phyloP scores from a whole-genome alignment of 1,140 invertebrate species.

The Sycophaga agraensis region DNA sequence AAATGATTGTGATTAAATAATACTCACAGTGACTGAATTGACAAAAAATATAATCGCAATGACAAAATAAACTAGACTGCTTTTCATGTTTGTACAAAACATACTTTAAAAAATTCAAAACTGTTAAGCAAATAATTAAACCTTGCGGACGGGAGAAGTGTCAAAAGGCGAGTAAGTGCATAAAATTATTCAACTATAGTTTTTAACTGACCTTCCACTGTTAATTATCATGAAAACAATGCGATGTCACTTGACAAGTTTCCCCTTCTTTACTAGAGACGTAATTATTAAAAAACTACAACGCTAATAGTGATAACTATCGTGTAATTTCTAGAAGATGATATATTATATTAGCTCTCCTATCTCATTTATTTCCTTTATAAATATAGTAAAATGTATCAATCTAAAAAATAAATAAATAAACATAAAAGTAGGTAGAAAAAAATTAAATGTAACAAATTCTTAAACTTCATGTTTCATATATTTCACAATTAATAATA shows the following conservation, averaged over 20 bases:
- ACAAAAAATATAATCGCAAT: background rate
- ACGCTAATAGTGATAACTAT: too few relatives aligned
- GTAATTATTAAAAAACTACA: too few relatives aligned
- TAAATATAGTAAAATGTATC: too few relatives aligned
- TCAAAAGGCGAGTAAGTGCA: background rate
- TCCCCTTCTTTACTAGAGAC: background rate
- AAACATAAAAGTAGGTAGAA: too few relatives aligned
- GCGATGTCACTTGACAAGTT: background rate
- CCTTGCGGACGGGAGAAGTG: slow-evolving; percentile 6
- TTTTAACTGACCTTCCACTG: slow-evolving; percentile 9
- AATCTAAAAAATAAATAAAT: too few relatives aligned
- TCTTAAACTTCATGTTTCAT: too few relatives aligned
- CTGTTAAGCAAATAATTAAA: background rate
- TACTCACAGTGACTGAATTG: slow-evolving; percentile 4
- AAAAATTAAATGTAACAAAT: too few relatives aligned
- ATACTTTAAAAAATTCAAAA: background rate
- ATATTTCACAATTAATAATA: too few relatives aligned
- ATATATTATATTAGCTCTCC: too few relatives aligned
- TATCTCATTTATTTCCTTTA: too few relatives aligned
- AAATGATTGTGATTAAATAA: background rate
- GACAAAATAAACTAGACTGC: background rate
- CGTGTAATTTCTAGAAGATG: too few relatives aligned
- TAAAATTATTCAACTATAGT: background rate
- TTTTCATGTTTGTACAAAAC: background rate
- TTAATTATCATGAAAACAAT: background rate